A percentile compares a stretch with the other conserved stretches of the same genome.
phyloP scores from a whole-genome alignment of 1,140 invertebrate species.

The Acromyrmex charruanus region DNA sequence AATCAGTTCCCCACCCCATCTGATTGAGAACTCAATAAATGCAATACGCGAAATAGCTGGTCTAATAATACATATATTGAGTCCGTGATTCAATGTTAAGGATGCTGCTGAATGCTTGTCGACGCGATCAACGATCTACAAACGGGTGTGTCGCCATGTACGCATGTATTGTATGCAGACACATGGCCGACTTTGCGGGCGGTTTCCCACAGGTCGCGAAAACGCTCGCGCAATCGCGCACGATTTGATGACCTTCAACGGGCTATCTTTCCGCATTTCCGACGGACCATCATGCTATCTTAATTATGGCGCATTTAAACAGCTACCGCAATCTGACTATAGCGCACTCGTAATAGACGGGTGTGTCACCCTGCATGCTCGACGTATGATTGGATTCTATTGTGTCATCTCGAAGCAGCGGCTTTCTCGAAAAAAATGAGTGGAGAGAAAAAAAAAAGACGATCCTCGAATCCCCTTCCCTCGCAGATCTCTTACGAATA shows the following conservation, averaged over 20 bases:
- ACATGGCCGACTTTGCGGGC: conserved; percentile 47
- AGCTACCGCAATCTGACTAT: conserved; percentile 71
- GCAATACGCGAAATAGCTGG: conserved; percentile 9
- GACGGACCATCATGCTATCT: conserved; percentile 21
- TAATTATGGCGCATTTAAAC: conserved; percentile 45
- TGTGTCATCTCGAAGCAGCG: neutral
- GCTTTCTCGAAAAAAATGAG: neutral
- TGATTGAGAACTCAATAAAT: conserved; percentile 43
- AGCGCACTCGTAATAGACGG: conserved; percentile 69
- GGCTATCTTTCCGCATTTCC: conserved; percentile 1
- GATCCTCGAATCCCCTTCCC: neutral
- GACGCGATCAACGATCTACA: conserved; percentile 24
- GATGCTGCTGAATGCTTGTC: neutral
- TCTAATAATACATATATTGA: conserved; percentile 27
- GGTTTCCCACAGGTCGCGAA: conserved; percentile 44
- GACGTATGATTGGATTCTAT: conserved; percentile 53
- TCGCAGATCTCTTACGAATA: neutral
- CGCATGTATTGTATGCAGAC: neutral
- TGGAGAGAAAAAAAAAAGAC: neutral
- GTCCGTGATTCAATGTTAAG: conserved; percentile 22
- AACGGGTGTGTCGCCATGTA: conserved; percentile 62
- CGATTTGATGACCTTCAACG: neutral
- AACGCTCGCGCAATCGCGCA: conserved; percentile 15
- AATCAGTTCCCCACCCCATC: conserved; percentile 5
- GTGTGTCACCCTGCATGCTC: conserved; percentile 68